Evolutionary conservation across 2,797 vertebrate species (phyloP).

Genomic region (Chelon labrosus): DNA sequence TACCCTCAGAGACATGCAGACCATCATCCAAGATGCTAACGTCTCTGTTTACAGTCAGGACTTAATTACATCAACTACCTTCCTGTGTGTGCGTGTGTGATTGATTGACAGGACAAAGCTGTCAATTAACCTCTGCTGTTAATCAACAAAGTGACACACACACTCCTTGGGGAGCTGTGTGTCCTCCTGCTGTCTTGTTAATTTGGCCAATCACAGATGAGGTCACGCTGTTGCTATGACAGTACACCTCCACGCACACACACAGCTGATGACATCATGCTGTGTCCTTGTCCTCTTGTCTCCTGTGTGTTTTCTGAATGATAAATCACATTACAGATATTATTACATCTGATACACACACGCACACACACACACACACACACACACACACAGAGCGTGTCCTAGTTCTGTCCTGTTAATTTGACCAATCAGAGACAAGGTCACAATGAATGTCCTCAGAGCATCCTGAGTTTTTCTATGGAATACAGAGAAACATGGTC

Average conservation of each 20-base stretch:
- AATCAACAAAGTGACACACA: slow-evolving; percentile 31
- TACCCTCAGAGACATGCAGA: no score
- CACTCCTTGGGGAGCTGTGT: slow-evolving; percentile 4
- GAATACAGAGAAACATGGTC: neutral
- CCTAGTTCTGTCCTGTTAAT: slow-evolving; percentile 14
- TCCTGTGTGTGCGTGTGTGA: slow-evolving; percentile 17
- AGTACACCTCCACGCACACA: neutral
- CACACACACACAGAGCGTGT: slow-evolving; percentile 13
- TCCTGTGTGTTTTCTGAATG: slow-evolving; percentile 43
- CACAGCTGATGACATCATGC: slow-evolving; percentile 44
- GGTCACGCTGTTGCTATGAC: slow-evolving; percentile 45
- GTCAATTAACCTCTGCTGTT: slow-evolving; percentile 29
- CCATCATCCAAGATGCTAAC: slow-evolving; percentile 7
- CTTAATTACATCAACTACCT: slow-evolving; percentile 20
- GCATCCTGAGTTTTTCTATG: neutral
- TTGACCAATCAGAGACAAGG: slow-evolving; percentile 45
- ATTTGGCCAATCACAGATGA: slow-evolving; percentile 47
- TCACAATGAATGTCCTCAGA: slow-evolving; percentile 16
- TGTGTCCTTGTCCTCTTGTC: slow-evolving; percentile 56
- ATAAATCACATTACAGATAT: slow-evolving; percentile 64
- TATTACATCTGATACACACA: slow-evolving; percentile 39
- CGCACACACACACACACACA: slow-evolving; percentile 22
- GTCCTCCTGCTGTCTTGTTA: slow-evolving; percentile 9
- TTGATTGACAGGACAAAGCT: slow-evolving; percentile 34
- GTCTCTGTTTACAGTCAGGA: slow-evolving; percentile 9